phyloP scores from a whole-genome alignment of 2,797 vertebrate species.

The Phataginus tricuspis region DNA sequence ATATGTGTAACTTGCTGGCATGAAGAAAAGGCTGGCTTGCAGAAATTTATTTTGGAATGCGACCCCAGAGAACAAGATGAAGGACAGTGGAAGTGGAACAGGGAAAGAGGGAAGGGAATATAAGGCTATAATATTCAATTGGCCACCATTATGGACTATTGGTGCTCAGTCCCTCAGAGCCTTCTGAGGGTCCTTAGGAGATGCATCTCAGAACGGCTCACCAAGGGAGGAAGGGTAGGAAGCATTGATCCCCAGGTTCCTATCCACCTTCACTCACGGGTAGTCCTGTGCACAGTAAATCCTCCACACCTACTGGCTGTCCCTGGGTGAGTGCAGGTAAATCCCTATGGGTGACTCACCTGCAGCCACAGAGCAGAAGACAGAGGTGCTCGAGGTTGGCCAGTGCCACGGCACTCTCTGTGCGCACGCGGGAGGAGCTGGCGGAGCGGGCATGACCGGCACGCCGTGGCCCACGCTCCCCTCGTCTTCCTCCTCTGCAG shows the following conservation, averaged over 20 bases:
- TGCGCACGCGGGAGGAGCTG: not conserved
- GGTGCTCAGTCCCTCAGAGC: not conserved
- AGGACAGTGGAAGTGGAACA: not conserved
- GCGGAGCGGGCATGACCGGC: no score
- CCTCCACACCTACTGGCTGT: not conserved
- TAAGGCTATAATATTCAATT: not conserved
- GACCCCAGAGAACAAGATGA: not conserved
- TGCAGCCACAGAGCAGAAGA: not conserved
- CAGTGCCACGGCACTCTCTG: not conserved
- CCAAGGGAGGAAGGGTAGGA: not conserved
- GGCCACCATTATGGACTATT: not conserved
- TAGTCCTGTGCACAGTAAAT: not conserved
- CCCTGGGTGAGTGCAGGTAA: not conserved
- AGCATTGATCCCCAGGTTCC: not conserved
- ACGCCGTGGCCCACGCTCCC: no score
- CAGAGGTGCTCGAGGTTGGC: fast-evolving
- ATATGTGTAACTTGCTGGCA: no score
- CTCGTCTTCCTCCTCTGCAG: not conserved
- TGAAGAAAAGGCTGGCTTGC: not conserved
- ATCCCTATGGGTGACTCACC: not conserved
- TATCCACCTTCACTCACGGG: not conserved
- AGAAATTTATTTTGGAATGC: not conserved
- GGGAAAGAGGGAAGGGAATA: not conserved
- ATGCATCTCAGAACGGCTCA: not conserved
- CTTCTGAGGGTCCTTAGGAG: not conserved